These are phyloP conservation scores for Sebastes fasciatus DNA, from an alignment of 2,113 vertebrate genomes.

Conservation along the genomic window DNA sequence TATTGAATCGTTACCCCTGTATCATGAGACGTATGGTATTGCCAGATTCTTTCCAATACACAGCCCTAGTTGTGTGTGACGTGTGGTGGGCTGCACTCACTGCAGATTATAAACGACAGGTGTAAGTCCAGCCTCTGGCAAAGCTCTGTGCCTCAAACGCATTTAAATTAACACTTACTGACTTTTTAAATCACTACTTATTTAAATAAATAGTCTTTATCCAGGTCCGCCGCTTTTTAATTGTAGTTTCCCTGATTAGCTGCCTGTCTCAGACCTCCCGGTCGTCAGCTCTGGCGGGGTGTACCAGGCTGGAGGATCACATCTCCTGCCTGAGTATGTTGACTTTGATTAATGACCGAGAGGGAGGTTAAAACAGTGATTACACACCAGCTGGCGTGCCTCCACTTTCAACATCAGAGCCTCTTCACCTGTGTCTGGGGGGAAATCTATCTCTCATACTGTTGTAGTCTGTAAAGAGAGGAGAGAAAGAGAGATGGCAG, in stretches of 20 bases:
- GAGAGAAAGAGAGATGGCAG: background rate
- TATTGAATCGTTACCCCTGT: too few species aligned
- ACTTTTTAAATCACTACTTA: conserved; percentile 38
- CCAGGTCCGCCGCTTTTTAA: conserved; percentile 23
- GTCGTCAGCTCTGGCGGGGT: background rate
- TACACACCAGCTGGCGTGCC: conserved; percentile 66
- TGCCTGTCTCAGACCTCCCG: conserved; percentile 37
- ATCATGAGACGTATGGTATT: too few species aligned
- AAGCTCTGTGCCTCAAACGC: conserved; percentile 18
- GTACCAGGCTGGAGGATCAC: conserved; percentile 47
- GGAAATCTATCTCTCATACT: conserved; percentile 37
- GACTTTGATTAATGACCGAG: conserved; percentile 76
- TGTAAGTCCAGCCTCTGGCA: conserved; percentile 24
- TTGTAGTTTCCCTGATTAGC: conserved; percentile 46
- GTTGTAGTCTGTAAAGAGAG: conserved; percentile 24
- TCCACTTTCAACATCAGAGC: conserved; percentile 57
- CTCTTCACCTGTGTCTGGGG: conserved; percentile 63
- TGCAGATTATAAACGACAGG: conserved; percentile 19
- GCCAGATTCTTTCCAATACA: too few species aligned
- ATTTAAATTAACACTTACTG: conserved; percentile 39
- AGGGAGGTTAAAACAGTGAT: conserved; percentile 76
- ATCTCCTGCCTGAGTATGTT: conserved; percentile 46
- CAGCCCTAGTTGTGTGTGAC: background rate
- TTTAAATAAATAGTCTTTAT: conserved; percentile 58
- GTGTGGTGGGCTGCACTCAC: background rate